These are phyloP conservation scores for Diabrotica balteata DNA, from an alignment of 2,888 invertebrate species.

Conservation along the genomic window DNA sequence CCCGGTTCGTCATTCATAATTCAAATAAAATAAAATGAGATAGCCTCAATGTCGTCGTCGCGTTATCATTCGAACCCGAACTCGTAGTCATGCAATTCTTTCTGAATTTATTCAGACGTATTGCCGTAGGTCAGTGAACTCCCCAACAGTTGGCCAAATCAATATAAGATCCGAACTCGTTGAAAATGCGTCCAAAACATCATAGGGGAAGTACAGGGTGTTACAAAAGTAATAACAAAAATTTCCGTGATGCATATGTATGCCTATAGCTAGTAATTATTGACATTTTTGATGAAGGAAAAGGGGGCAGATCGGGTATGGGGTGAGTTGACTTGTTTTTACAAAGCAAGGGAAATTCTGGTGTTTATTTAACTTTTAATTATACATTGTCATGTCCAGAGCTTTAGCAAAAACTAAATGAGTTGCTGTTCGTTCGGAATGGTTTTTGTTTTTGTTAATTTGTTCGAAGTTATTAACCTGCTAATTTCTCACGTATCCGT, in stretches of 20 bases:
- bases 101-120: constrained; percentile 53
- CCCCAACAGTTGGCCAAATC: constrained; percentile 50
- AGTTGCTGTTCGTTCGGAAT: too few relatives aligned
- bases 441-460: too few relatives aligned
- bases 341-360: constrained; percentile 1
- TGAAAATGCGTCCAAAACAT: constrained; percentile 32
- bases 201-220: constrained; percentile 23
- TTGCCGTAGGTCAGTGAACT: constrained; percentile 53
- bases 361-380: too few relatives aligned
- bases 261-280: constrained; percentile 12
- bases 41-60: constrained; percentile 6
- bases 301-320: not conserved
- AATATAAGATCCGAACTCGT: constrained; percentile 41
- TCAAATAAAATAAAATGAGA: constrained; percentile 4
- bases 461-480: too few relatives aligned
- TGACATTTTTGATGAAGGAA: not conserved
- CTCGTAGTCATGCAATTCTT: constrained; percentile 48
- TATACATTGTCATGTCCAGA: too few relatives aligned
- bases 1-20: too few relatives aligned
- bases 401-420: too few relatives aligned
- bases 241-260: constrained; percentile 16
- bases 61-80: constrained; percentile 28
- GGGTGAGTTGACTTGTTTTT: not conserved
- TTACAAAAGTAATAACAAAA: constrained; percentile 21
- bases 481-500: too few relatives aligned